A percentile compares a stretch with the other conserved stretches of the same genome.
phyloP scores from a whole-genome alignment of 1,140 invertebrate genomes.

The Leptinotarsa texana region DNA sequence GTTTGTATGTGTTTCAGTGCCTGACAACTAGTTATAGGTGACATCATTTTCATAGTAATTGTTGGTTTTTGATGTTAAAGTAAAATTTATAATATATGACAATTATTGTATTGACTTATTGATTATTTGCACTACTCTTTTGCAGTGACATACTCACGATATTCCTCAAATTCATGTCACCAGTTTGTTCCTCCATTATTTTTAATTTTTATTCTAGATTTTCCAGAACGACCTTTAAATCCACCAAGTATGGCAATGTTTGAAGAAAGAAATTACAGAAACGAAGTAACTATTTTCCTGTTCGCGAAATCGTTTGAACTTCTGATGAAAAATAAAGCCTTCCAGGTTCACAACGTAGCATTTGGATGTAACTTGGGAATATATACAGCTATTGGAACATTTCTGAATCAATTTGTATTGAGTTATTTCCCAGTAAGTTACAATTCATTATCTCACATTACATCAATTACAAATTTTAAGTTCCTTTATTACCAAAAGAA shows the following conservation, averaged over 20 bases:
- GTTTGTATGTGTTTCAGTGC: no score
- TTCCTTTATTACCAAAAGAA: no score
- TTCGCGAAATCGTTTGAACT: slow-evolving; percentile 32
- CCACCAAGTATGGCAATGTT: slow-evolving; percentile 60
- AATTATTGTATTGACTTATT: no score
- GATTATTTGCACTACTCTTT: no score
- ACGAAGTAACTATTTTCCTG: slow-evolving; percentile 29
- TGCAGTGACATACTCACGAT: background rate
- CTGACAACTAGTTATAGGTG: no score
- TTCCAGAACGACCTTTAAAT: slow-evolving; percentile 59
- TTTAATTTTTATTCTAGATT: slow-evolving; percentile 55
- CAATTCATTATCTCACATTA: no score
- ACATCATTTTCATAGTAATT: no score
- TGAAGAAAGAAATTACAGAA: slow-evolving; percentile 29
- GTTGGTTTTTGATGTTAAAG: no score
- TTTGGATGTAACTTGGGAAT: slow-evolving; percentile 44
- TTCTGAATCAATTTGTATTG: slow-evolving; percentile 44
- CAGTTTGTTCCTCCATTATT: background rate
- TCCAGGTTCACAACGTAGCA: slow-evolving; percentile 36
- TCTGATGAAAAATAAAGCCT: slow-evolving; percentile 36
- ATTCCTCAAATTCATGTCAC: background rate
- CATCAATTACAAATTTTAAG: background rate
- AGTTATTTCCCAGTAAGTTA: slow-evolving; percentile 41
- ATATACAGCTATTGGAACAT: slow-evolving; percentile 40
- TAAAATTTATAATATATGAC: no score